A percentile compares a stretch with the other conserved stretches of the same genome.
Evolutionary conservation across 1,140 invertebrate genomes (phyloP).

Genomic region (Musca domestica): DNA sequence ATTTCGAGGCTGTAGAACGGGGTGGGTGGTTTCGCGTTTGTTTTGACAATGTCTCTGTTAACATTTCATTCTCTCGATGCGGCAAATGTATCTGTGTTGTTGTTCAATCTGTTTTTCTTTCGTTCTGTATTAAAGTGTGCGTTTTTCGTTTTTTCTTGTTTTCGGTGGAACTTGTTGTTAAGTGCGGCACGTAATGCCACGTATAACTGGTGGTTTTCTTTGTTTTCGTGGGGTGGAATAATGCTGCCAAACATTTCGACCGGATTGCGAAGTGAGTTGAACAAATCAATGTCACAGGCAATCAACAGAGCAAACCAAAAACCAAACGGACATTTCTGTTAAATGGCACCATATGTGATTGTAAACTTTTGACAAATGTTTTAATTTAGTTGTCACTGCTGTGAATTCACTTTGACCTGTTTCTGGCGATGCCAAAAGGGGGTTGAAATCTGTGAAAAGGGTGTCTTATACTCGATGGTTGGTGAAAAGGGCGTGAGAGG

Average conservation of each 20-base stretch:
- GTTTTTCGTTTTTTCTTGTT: background rate
- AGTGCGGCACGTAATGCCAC: conserved; percentile 2
- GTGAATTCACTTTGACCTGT: background rate
- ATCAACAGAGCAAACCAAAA: conserved; percentile 5
- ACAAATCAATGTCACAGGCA: conserved; percentile 17
- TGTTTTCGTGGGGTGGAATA: background rate
- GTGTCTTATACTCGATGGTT: too few relatives aligned
- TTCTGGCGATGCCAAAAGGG: background rate
- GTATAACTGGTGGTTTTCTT: conserved; percentile 11
- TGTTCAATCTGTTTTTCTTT: background rate
- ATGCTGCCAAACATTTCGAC: background rate
- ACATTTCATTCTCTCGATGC: conserved; percentile 7
- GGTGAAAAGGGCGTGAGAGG: too few relatives aligned
- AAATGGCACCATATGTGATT: conserved; percentile 53
- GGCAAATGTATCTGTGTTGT: background rate
- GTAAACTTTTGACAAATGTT: conserved; percentile 53
- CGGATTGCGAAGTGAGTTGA: conserved; percentile 5
- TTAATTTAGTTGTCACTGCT: conserved; percentile 51
- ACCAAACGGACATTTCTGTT: conserved; percentile 22
- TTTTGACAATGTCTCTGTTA: conserved; percentile 52
- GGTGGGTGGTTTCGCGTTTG: conserved; percentile 44
- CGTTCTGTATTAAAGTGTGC: background rate
- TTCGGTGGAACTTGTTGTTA: background rate
- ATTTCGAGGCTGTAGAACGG: background rate
- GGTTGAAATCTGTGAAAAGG: background rate